These are phyloP conservation scores for Psilopogon haemacephalus DNA, from an alignment of 2,113 vertebrate genomes.

Conservation along the genomic window DNA sequence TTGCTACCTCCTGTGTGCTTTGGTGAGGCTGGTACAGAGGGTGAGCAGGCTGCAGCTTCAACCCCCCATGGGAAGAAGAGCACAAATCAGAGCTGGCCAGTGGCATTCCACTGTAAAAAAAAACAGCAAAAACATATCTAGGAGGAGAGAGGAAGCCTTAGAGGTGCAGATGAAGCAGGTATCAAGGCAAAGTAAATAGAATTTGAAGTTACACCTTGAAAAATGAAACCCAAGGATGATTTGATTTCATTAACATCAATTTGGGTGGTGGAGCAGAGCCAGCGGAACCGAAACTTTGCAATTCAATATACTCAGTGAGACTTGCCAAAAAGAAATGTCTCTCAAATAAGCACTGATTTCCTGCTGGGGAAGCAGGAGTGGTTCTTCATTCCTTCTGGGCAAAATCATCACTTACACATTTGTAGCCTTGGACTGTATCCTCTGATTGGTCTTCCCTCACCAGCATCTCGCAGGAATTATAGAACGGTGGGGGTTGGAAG, in stretches of 20 bases:
- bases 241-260: background rate
- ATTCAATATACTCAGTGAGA: background rate
- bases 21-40: background rate
- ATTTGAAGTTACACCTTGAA: background rate
- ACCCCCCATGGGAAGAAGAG: background rate
- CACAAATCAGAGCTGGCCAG: background rate
- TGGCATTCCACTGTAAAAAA: background rate
- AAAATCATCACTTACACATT: background rate
- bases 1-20: background rate
- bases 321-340: background rate
- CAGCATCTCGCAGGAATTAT: background rate
- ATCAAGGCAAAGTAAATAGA: background rate
- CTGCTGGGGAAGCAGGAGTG: background rate
- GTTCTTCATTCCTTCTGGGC: background rate
- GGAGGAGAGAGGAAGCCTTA: background rate
- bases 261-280: background rate
- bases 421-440: background rate
- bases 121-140: no score
- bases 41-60: background rate
- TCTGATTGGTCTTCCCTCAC: background rate
- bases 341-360: background rate
- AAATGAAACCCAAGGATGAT: background rate
- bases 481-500: no score
- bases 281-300: fast-evolving
- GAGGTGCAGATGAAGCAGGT: background rate